Conservation (phyloP, 2,797 vertebrate species). For the Notoglanidium macrostoma region DNA sequence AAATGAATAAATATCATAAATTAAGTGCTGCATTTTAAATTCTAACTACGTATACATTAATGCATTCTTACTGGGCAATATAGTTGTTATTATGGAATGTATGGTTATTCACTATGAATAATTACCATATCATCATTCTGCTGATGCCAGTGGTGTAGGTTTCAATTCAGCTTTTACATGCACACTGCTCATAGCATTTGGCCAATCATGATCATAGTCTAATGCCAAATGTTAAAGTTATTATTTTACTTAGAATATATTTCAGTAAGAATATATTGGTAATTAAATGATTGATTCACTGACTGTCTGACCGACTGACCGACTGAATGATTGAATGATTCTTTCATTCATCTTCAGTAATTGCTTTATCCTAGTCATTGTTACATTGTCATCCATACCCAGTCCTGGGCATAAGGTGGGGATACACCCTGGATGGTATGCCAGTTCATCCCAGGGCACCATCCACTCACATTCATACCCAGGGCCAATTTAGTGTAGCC, state of each 20-base stretch:
- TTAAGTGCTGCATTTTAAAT: neutral
- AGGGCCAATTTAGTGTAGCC: no score
- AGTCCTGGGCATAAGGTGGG: neutral
- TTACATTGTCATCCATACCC: neutral
- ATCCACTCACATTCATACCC: neutral
- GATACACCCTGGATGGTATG: neutral
- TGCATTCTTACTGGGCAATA: neutral
- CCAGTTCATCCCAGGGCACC: neutral
- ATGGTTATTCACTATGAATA: neutral
- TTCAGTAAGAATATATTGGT: neutral
- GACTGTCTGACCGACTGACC: no score
- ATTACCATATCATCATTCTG: neutral
- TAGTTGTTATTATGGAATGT: neutral
- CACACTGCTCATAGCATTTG: neutral
- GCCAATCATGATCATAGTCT: neutral
- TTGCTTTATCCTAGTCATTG: neutral
- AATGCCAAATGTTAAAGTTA: neutral
- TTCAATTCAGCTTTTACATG: neutral
- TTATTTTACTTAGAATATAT: neutral
- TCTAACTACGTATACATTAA: neutral
- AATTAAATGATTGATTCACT: no score
- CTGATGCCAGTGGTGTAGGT: neutral
- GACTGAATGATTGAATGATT: neutral
- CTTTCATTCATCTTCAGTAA: neutral
- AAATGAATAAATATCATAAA: neutral